These are phyloP conservation scores for Anabas testudineus DNA, from an alignment of 2,797 vertebrate species.

Conservation along the genomic window DNA sequence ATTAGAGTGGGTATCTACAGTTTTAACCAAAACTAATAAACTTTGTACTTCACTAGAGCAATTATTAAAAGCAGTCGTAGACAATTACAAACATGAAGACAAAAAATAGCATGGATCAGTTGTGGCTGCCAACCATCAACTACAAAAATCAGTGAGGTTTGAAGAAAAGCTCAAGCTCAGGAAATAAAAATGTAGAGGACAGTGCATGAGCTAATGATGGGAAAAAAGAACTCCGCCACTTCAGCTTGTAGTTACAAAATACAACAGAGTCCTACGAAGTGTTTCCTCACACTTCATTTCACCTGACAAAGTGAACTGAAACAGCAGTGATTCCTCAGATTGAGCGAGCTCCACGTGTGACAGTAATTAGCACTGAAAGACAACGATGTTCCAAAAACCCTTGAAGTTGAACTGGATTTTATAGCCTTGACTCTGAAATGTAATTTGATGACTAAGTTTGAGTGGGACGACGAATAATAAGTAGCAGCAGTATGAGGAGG, in stretches of 20 bases:
- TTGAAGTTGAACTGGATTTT: conserved; percentile 27
- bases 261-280: conserved; percentile 13
- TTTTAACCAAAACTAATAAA: no score
- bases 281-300: conserved; percentile 16
- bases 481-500: conserved; percentile 32
- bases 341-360: conserved; percentile 9
- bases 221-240: background rate
- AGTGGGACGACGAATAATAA: conserved; percentile 48
- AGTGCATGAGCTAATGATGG: conserved; percentile 19
- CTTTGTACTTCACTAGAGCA: no score
- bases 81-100: no score
- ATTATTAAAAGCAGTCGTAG: no score
- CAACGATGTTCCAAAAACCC: conserved; percentile 37
- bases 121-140: no score
- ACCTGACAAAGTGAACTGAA: conserved; percentile 38
- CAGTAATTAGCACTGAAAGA: conserved; percentile 42
- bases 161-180: conserved; percentile 21
- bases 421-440: conserved; percentile 35
- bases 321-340: conserved; percentile 15
- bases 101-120: no score
- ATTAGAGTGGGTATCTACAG: no score
- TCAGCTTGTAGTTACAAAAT: conserved; percentile 4
- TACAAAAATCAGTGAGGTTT: background rate
- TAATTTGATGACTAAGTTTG: conserved; percentile 50
- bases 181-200: conserved; percentile 5